These are phyloP conservation scores for Hetaerina americana DNA, from an alignment of 1,140 invertebrate genomes.

Conservation along the genomic window DNA sequence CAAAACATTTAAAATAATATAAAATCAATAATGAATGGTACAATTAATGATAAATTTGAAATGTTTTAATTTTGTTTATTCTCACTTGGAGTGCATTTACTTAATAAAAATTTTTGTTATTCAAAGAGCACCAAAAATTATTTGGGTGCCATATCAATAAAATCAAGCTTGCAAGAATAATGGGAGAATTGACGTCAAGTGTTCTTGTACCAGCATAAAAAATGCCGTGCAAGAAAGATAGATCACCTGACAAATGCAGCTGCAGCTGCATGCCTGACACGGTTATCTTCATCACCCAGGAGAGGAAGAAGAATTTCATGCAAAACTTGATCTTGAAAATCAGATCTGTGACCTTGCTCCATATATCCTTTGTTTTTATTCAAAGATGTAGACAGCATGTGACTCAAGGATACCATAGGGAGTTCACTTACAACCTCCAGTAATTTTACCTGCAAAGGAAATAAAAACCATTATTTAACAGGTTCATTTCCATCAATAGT, in stretches of 20 bases:
- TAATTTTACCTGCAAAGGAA: slow-evolving; percentile 34
- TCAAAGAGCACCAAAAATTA: too few species aligned
- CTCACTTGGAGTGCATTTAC: too few species aligned
- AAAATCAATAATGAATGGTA: too few species aligned
- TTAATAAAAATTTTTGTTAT: too few species aligned
- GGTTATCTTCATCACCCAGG: slow-evolving; percentile 58
- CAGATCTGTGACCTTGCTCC: slow-evolving; percentile 19
- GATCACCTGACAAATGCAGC: slow-evolving; percentile 55
- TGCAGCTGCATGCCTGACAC: slow-evolving; percentile 59
- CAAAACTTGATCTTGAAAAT: slow-evolving; percentile 48
- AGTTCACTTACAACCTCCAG: slow-evolving; percentile 43
- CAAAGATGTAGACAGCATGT: slow-evolving; percentile 20
- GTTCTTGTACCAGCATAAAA: too few species aligned
- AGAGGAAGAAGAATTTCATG: slow-evolving; percentile 44
- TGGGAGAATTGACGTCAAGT: too few species aligned
- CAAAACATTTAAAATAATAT: too few species aligned
- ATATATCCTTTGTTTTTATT: not conserved
- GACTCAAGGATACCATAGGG: slow-evolving; percentile 38
- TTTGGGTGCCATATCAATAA: not conserved
- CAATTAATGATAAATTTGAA: too few species aligned
- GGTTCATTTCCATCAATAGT: too few species aligned
- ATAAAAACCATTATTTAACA: too few species aligned
- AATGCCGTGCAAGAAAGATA: too few species aligned
- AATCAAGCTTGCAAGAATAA: slow-evolving; percentile 2
- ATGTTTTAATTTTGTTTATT: too few species aligned